phyloP scores from a whole-genome alignment of 2,888 invertebrate species.

The Polydrusus tereticollis region DNA sequence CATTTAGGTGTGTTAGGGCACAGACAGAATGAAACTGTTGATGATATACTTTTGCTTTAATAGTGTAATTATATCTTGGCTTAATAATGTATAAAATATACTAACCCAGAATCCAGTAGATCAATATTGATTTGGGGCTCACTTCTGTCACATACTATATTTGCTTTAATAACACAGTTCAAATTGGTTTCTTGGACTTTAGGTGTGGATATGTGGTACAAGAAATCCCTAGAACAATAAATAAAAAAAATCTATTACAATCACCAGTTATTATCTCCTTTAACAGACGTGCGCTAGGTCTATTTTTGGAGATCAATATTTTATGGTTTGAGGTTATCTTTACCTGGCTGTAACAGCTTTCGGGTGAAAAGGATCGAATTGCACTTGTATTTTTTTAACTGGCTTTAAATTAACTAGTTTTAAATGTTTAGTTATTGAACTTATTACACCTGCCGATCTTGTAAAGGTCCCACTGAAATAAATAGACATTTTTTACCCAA shows the following conservation, averaged over 20 bases:
- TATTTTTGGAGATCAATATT: constrained; percentile 37
- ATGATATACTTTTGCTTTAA: no score
- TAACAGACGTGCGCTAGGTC: constrained; percentile 30
- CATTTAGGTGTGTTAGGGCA: no score
- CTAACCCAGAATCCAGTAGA: constrained; percentile 65
- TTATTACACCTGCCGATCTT: constrained; percentile 77
- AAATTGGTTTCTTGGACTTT: constrained; percentile 81
- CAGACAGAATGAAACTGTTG: no score
- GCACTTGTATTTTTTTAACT: constrained; percentile 80
- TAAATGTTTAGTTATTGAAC: constrained; percentile 82
- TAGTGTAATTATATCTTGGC: no score
- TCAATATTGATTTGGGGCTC: constrained; percentile 77
- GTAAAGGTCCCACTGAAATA: constrained; percentile 77
- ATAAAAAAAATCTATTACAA: background rate
- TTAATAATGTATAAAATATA: constrained; percentile 5
- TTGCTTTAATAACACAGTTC: constrained; percentile 80
- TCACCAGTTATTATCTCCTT: constrained; percentile 20
- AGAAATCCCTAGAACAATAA: constrained; percentile 75
- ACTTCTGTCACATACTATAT: constrained; percentile 82
- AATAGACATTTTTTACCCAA: no score
- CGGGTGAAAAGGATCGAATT: constrained; percentile 88
- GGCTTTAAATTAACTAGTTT: constrained; percentile 81
- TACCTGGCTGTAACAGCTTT: constrained; percentile 75
- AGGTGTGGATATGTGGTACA: constrained; percentile 76
- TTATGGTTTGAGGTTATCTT: constrained; percentile 39